These are phyloP conservation scores for Aphelinus atriplicis DNA, from an alignment of 1,140 invertebrate genomes.

Conservation along the genomic window DNA sequence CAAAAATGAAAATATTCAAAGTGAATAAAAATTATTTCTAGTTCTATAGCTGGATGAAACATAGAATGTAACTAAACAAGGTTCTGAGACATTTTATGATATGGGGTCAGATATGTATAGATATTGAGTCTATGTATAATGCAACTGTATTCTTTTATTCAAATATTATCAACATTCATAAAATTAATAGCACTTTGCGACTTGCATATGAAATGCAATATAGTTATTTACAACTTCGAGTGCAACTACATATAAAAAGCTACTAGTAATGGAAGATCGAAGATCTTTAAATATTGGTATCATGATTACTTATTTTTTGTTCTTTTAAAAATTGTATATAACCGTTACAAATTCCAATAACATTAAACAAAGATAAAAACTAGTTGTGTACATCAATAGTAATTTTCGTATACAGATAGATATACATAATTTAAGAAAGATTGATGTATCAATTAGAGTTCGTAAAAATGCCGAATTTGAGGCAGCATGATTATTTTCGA, in stretches of 20 bases:
- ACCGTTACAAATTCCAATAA: constrained; percentile 13
- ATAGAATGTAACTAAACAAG: too few relatives aligned
- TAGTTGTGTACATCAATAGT: constrained; percentile 9
- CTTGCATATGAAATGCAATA: constrained; percentile 35
- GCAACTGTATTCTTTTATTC: constrained; percentile 35
- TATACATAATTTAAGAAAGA: constrained; percentile 33
- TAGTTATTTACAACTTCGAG: constrained; percentile 28
- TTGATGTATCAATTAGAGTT: constrained; percentile 25
- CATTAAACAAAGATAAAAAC: constrained; percentile 15
- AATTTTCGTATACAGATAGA: constrained; percentile 1
- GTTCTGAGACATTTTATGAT: too few relatives aligned
- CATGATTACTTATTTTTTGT: constrained; percentile 5
- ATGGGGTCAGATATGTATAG: too few relatives aligned
- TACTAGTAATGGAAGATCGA: constrained; percentile 34
- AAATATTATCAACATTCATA: constrained; percentile 33
- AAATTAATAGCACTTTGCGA: constrained; percentile 32
- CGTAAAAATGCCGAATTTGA: constrained; percentile 20
- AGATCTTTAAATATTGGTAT: constrained; percentile 3
- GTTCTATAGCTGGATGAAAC: too few relatives aligned
- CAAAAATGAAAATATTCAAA: too few relatives aligned
- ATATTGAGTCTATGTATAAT: background rate
- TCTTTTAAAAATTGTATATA: constrained; percentile 19
- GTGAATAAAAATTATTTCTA: too few relatives aligned
- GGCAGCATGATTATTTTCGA: constrained; percentile 12
- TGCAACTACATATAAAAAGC: constrained; percentile 21